Evolutionary conservation across 2,113 vertebrate species (phyloP), one percentile per base, ranked within the genome.

Genomic region (Seriola dumerili): DNA sequence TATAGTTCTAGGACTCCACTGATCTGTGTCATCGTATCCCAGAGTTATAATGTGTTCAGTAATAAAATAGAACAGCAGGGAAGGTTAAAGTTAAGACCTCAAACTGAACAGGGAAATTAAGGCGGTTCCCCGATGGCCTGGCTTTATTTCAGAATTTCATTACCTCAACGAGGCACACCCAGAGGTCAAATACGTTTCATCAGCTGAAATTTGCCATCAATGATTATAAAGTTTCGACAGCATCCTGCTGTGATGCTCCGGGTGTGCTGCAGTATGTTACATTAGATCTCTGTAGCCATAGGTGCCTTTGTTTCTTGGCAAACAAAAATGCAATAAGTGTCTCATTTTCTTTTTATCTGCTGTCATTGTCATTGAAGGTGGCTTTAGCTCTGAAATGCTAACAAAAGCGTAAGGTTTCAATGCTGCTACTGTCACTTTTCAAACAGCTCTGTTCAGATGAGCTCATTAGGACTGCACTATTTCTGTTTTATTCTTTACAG

Each of bases 111-210:
- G 79, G 86, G 89, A 91, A 93, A 92, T 91, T 86, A 91, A 86
- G 83, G 75, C 55, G 3, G 42, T 67, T 92, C 89, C 90, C 89
- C 4, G 5, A 86, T 68, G 91, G 81, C 72, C 36, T 63, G 68
- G 77, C 77, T 82, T 91, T 92, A 87, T 89, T 93, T 89, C 73
- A 88, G 87, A 92, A 85, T 86, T 86, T 78, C 85, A 90, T 92
- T 91, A 89, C 85, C 82, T 89, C 78, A 76, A 74, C 76, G 36
- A 87, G 82, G 54, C 72, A 61, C 52, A 17, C 89, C 85, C 84
- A 32, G 80, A 86, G 86, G 87, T 91, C 86, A 88, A 78, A 90
- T 67, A 19, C 12, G 34, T 85, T 86, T 81, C 77, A 82, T 87
- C 86, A 85, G 71, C 79, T 85, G 42, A 65, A 67, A 75, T 78